Percentiles rank a stretch among this genome's conserved stretches.
phyloP scores from a whole-genome alignment of 2,888 invertebrate species.

The Drosophila hamatofila region DNA sequence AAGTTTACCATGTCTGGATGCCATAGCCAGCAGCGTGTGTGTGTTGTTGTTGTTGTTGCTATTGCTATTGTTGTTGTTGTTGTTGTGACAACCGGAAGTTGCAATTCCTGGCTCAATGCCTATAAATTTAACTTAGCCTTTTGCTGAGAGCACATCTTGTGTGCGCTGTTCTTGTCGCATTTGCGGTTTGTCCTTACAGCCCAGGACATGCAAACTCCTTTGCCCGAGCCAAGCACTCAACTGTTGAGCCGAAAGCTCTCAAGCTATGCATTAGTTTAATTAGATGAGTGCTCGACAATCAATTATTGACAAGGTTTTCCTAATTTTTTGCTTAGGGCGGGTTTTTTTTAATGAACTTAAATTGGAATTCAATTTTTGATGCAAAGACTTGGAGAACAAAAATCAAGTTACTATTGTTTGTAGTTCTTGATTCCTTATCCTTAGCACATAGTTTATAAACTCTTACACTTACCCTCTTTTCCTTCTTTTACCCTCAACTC shows the following conservation, averaged over 20 bases:
- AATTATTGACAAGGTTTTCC: background rate
- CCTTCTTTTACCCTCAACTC: background rate
- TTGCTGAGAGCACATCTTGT: slow-evolving; percentile 42
- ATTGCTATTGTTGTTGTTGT: slow-evolving; percentile 12
- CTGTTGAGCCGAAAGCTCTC: slow-evolving; percentile 19
- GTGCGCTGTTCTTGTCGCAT: slow-evolving; percentile 31
- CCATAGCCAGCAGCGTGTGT: slow-evolving; percentile 13
- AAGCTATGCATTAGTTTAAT: slow-evolving; percentile 51
- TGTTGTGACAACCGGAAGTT: slow-evolving; percentile 66
- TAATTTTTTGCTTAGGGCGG: background rate
- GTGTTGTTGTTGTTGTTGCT: background rate
- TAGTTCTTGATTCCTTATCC: background rate
- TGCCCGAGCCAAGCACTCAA: slow-evolving; percentile 22
- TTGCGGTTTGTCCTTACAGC: slow-evolving; percentile 30
- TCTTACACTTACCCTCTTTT: background rate
- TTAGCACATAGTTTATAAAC: background rate
- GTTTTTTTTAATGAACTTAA: background rate
- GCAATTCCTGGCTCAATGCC: slow-evolving; percentile 75
- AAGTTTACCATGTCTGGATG: slow-evolving; percentile 46
- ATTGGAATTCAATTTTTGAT: background rate
- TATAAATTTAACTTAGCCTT: slow-evolving; percentile 77
- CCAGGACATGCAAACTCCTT: slow-evolving; percentile 25
- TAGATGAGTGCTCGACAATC: slow-evolving; percentile 24
- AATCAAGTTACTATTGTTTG: background rate
- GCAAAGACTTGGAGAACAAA: no score